Base-by-base conservation (phyloP, 2,113 vertebrate species). In the Lagopus muta region DNA sequence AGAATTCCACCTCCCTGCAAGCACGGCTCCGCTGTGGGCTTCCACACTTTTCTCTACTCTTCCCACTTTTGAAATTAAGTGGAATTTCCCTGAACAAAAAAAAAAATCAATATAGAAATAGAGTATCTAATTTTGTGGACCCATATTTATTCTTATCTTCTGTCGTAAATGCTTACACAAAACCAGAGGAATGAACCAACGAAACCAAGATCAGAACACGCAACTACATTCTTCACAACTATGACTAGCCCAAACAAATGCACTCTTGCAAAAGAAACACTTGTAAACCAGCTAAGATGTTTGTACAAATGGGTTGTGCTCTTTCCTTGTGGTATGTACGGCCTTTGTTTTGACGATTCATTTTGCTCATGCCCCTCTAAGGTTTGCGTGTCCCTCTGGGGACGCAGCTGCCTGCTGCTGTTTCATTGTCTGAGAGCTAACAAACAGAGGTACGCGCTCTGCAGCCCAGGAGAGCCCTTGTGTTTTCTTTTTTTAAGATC, bases 41-140 rank as follows among this genome's bases (percentile, higher is more conserved):
- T 99, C 99, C 6, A 99, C 97, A 48, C 98, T 99, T 95, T 99
- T 99, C 95, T 99, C 99, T 20, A 99, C 97, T 92, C 99, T 98
- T 66, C 99, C 99, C 1, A 96, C 94, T 89, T 98, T 99, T 19
- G 99, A 99, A 95, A 98, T 98, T 91, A 99, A 97, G 94, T 99
- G 99, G 91, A 99, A 99, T 93, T 99, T 99, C 79, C 99, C 99
- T 99, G 92, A 79, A 96, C 3, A 64, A 88, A 92, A 89, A 38
- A 38, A 38, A 92, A 69, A 36, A 55, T 79, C 28, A 64, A 66
- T 4, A 75, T 1, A 70, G 2, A 84, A 92, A 85, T 0, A 50
- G 16, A 0, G 0, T 2, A 10, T 6, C 34, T 14, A 7, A 32
- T 45, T 48, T 55, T 48, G 45, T 34, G 34, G 50, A 19, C 32